These are phyloP conservation scores for Rhegmatorhina hoffmannsi DNA, from an alignment of 2,113 vertebrate genomes.

Conservation along the genomic window DNA sequence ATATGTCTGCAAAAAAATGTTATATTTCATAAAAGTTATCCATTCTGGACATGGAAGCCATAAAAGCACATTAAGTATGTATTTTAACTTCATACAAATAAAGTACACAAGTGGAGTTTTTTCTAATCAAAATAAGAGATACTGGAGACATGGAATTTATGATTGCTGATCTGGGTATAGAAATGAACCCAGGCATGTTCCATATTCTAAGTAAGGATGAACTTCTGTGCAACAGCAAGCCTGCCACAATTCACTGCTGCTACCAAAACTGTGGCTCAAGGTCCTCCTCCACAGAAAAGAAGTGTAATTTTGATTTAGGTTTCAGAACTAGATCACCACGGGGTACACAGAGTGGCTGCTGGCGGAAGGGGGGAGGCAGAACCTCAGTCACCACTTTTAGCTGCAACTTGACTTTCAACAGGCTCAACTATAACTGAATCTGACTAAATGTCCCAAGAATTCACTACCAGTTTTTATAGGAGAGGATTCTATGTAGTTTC, in stretches of 20 bases:
- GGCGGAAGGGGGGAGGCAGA: not conserved
- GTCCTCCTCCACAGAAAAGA: not conserved
- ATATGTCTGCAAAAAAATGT: not conserved
- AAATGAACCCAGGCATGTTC: not conserved
- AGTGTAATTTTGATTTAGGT: not conserved
- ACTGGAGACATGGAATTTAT: not conserved
- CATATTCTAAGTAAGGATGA: not conserved
- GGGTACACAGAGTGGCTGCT: rapidly evolving
- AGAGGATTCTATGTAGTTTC: not conserved
- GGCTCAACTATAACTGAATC: not conserved
- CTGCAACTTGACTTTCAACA: not conserved
- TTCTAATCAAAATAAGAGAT: not conserved
- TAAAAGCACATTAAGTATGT: not conserved
- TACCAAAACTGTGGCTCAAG: not conserved
- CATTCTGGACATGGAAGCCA: not conserved
- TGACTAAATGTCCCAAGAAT: not conserved
- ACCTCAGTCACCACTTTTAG: not conserved
- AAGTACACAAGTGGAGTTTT: not conserved
- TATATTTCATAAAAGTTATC: not conserved
- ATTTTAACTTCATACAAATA: not conserved
- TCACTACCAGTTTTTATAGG: not conserved
- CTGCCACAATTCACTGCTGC: not conserved
- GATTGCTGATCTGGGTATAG: not conserved
- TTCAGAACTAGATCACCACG: not conserved
- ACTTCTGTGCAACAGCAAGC: not conserved